Conservation (phyloP, 2,888 invertebrate genomes). For the Scrobipalpa atriplicella region DNA sequence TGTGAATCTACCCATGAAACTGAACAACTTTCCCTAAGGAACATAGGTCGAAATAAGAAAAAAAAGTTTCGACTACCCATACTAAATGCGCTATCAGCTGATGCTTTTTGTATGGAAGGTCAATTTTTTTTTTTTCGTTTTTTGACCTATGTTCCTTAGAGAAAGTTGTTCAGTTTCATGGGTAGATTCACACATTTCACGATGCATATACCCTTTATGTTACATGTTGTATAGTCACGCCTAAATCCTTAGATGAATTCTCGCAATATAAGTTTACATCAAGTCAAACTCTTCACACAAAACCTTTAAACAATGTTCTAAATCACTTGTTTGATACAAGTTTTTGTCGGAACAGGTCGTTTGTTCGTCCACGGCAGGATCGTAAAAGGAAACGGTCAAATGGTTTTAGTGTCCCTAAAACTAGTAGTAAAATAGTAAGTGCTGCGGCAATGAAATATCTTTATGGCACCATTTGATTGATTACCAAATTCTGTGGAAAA, state of each 20-base stretch:
- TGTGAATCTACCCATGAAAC: too few species aligned
- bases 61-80: too few species aligned
- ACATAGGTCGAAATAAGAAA: too few species aligned
- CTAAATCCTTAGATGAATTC: background rate
- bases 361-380: slow-evolving; percentile 55
- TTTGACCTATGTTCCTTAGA: too few species aligned
- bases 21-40: too few species aligned
- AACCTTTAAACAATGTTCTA: slow-evolving; percentile 39
- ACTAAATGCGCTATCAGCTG: too few species aligned
- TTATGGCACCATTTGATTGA: slow-evolving; percentile 74
- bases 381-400: slow-evolving; percentile 75
- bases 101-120: too few species aligned
- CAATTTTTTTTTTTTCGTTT: too few species aligned
- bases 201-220: too few species aligned
- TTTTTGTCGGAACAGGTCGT: slow-evolving; percentile 62
- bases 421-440: slow-evolving; percentile 72
- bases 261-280: background rate
- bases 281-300: background rate
- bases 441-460: slow-evolving; percentile 68
- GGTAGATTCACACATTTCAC: too few species aligned
- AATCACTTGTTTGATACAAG: slow-evolving; percentile 64
- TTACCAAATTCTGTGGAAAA: slow-evolving; percentile 60
- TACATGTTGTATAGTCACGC: too few species aligned
- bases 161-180: too few species aligned
- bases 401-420: slow-evolving; percentile 74